Base-by-base conservation (phyloP, 1,140 invertebrate genomes). In the Oncopeltus fasciatus region DNA sequence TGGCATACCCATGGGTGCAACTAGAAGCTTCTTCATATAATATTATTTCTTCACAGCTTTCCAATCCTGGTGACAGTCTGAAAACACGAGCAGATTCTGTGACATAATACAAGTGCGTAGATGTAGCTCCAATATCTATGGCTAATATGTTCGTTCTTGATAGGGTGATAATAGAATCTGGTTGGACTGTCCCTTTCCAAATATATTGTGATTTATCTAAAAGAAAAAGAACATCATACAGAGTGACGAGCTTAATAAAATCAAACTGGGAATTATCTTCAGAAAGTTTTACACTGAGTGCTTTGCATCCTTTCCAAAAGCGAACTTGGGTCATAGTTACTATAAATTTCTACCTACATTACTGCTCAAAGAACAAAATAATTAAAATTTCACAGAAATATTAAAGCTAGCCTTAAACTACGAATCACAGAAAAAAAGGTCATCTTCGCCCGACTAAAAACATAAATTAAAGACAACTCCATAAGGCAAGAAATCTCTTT, bases 1-100 rank as follows among this genome's bases (percentile, higher is more conserved):
- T 80, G 69, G 77, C 81, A 68, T 80, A 76, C 69, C 83, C 83
- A 69, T 84, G 81, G 51, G 74, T 74, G 66, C 83, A 85, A 67
- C 74, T 78, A 69, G 80, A 81, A 1, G 75, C 70, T 63, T 84
- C 81, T 69, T 85, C 82, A 67, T 78, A 77, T 18, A 86, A 72
- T 64, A 80, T 68, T 43, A 85, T 79, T 70, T 81, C 81, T 67
- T 81, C 77, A 64, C 79, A 69, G 43, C 76, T 69, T 68, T 73
- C 75, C 65, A 83, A 74, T 60, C 74, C 68, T 67, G 78, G 77
- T 67, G 72, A 70, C 58, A 79, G 76, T 72, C 79, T 81, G 64
- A 79, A 78, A 12, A 84, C 76, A 57, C 77, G 73, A 18, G 83
- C 83, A 68, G 78, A 75, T 47, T 75, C 72, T 71, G 81, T 79